Conservation (phyloP, 2,113 vertebrate species). For the Amphilophus citrinellus region DNA sequence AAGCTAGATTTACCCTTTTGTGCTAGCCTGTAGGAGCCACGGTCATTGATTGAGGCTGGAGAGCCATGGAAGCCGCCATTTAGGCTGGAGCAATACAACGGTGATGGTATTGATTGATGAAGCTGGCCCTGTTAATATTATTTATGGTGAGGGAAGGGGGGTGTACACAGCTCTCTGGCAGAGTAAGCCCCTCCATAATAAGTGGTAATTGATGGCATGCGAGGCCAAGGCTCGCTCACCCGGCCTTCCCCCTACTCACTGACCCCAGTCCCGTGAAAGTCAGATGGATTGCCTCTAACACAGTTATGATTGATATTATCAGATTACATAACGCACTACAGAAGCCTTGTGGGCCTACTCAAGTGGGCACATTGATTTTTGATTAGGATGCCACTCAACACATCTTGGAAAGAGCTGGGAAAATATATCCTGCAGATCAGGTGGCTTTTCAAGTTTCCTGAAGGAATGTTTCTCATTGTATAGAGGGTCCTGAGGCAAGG, state of each 20-base stretch:
- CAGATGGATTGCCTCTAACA: conserved; percentile 93
- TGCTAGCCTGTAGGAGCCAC: conserved; percentile 72
- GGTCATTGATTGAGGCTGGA: conserved; percentile 86
- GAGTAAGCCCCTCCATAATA: conserved; percentile 88
- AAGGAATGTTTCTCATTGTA: conserved; percentile 30
- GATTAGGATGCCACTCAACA: conserved; percentile 89
- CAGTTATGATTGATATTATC: conserved; percentile 96
- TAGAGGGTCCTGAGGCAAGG: not conserved
- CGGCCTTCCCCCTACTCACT: conserved; percentile 76
- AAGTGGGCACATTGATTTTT: conserved; percentile 94
- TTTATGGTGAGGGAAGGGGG: conserved; percentile 85
- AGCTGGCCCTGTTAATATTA: conserved; percentile 91
- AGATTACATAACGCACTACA: conserved; percentile 90
- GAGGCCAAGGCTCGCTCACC: conserved; percentile 84
- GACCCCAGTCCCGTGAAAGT: conserved; percentile 91
- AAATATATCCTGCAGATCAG: conserved; percentile 66
- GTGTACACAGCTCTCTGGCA: conserved; percentile 82
- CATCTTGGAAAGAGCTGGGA: conserved; percentile 73
- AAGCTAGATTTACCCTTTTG: conserved; percentile 79
- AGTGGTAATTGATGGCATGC: conserved; percentile 96
- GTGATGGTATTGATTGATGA: conserved; percentile 90
- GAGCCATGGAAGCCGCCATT: conserved; percentile 82
- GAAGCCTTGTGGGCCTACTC: conserved; percentile 83
- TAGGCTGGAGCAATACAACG: conserved; percentile 88
- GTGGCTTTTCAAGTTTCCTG: conserved; percentile 36